Base-by-base conservation (phyloP, 2,113 vertebrate genomes). In the Etheostoma spectabile region DNA sequence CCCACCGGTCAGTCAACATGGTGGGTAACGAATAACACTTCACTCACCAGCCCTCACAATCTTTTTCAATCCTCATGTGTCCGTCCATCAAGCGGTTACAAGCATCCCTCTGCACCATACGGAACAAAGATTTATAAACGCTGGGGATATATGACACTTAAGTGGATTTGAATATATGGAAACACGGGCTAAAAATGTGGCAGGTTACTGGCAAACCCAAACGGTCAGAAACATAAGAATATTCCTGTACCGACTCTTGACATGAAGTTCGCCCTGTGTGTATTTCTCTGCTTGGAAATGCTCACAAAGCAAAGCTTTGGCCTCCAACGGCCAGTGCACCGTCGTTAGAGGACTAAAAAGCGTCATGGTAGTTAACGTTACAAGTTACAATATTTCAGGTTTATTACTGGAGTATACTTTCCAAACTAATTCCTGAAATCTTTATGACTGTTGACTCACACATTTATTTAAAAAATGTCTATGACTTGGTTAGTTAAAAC, bases 1-100 rank as follows among this genome's bases (percentile, higher is more conserved):
- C 96, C 85, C 24, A 69, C 83, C 80, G 60, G 91, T 73, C 83
- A 72, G 91, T 90, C 86, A 91, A 92, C 66, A 98, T 99, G 97
- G 97, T 98, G 95, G 90, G 97, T 96, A 68, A 81, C 45, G 15
- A 0, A 12, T 12, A 51, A 1, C 49, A 1, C 1, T 71, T 55
- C 5, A 8, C 8, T 27, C 7, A 3, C 0, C 69, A 55, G 81
- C 60, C n/a, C n/a, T 30, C 19, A 11, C n/a, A 80, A 95, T 95
- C 95, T 64, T 13, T 1, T 0, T 16, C 63, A 77, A 95, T 95
- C 94, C 79, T 77, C 42, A 0, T 22, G 2, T 10, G 56, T 33
- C 2, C 0, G 2, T 2, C 12, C 7, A 15, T 1, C 0, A 1
- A 60, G 48, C 61, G 11, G 1, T 12, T 10, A 0, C 6, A 30